These are phyloP conservation scores for Cydia strobilella DNA, from an alignment of 1,140 invertebrate genomes.

Conservation along the genomic window DNA sequence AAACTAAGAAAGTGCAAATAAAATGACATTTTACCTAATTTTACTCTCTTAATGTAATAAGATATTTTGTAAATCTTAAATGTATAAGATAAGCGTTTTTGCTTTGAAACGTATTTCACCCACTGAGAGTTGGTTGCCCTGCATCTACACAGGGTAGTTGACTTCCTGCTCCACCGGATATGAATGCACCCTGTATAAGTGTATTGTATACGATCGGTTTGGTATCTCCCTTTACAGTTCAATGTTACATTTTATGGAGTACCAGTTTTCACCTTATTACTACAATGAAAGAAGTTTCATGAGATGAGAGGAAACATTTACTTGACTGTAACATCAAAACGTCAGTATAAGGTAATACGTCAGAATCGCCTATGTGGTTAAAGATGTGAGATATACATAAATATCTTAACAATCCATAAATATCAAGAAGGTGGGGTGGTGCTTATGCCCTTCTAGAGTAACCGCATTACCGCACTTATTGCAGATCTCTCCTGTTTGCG, in stretches of 20 bases:
- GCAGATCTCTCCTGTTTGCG: too few species aligned
- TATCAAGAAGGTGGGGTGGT: too few species aligned
- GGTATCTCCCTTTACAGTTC: background rate
- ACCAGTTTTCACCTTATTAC: too few species aligned
- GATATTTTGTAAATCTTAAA: background rate
- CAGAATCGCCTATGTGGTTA: too few species aligned
- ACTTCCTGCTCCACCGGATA: slow-evolving; percentile 4
- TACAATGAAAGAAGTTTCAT: too few species aligned
- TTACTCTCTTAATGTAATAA: background rate
- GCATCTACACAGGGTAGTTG: background rate
- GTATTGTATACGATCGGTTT: background rate
- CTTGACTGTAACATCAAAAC: too few species aligned
- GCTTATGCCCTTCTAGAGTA: too few species aligned
- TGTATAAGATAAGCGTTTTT: background rate
- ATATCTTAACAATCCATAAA: too few species aligned
- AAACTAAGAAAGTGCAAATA: slow-evolving; percentile 35
- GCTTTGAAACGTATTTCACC: background rate
- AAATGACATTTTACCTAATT: slow-evolving; percentile 22
- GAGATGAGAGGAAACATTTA: too few species aligned
- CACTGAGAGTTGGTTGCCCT: background rate
- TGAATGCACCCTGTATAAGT: background rate
- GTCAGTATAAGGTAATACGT: too few species aligned
- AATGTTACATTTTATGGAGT: background rate
- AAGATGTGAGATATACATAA: too few species aligned
- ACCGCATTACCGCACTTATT: too few species aligned